Base-by-base conservation (phyloP, 1,140 invertebrate species). In the Tigriopus japonicus region DNA sequence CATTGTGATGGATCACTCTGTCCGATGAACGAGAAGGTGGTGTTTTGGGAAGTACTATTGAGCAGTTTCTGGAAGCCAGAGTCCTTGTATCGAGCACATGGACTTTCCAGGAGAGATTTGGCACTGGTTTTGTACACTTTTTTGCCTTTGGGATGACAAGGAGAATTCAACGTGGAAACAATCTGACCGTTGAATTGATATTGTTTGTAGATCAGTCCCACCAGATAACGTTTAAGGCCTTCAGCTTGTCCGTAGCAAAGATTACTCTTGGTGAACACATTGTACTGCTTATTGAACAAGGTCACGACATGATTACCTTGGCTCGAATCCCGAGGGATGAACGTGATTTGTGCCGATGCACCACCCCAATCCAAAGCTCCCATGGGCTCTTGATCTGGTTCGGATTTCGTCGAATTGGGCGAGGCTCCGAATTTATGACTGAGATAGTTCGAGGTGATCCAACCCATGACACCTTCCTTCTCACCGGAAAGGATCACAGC, bases 341-440 rank as follows among this genome's bases (percentile, higher is more conserved):
- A 49, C n/a, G 45, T 49, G n/a, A 49, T 15, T 21, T 49, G n/a
- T 5, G 45, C n/a, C n/a, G 45, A 49, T 3, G 45, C n/a, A 3
- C 45, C 45, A 21, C 45, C 45, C 45, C n/a, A 49, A 49, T 49
- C 45, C 45, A 49, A 49, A 49, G 45, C n/a, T 49, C 45, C 45
- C n/a, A 49, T 21, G 45, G 45, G 45, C n/a, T 49, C 28, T 35
- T 35, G 28, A 35, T 35, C 28, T 5, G 28, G 9, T 3, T 35
- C 28, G 3, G 28, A 35, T 3, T 35, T 9, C 28, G 28, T 5
- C 9, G 28, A 3, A 35, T 35, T 35, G 28, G 28, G 45, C 3
- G n/a, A 15, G 45, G 10, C n/a, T 5, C 3, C 21, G 12, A 49
- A 21, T 10, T 21, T 21, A 12, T 49, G n/a, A 21, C n/a, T 15